Evolutionary conservation across 2,113 vertebrate genomes (phyloP).

Genomic region (Toxostoma redivivum): DNA sequence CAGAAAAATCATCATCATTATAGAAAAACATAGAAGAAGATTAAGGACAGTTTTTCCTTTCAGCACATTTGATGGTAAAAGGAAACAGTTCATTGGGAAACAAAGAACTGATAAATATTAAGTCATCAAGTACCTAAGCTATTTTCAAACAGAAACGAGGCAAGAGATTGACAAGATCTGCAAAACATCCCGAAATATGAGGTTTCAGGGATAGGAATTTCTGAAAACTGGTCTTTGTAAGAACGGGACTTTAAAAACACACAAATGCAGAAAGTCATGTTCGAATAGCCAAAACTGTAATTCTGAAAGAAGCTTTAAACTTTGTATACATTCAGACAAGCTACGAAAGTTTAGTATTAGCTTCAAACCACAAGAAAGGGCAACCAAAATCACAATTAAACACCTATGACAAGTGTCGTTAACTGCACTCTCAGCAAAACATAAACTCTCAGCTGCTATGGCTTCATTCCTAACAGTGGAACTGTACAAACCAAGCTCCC

Average conservation of each 20-base stretch:
- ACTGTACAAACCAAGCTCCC: rapidly evolving
- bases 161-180: background rate
- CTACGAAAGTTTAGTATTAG: background rate
- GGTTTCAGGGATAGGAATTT: background rate
- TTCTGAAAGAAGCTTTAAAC: background rate
- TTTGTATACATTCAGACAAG: background rate
- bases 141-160: background rate
- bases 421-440: background rate
- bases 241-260: background rate
- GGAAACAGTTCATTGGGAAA: background rate
- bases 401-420: background rate
- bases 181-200: background rate
- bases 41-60: background rate
- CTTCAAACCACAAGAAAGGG: background rate
- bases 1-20: background rate
- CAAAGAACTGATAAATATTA: background rate
- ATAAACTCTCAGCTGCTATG: background rate
- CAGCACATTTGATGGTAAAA: background rate
- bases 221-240: background rate
- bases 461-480: background rate
- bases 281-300: background rate
- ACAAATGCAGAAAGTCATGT: background rate
- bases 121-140: background rate
- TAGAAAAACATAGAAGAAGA: background rate
- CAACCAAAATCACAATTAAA: background rate